Evolutionary conservation across 2,888 invertebrate genomes (phyloP), one percentile per base, ranked within the genome.

Genomic region (Rhamnusium bicolor): DNA sequence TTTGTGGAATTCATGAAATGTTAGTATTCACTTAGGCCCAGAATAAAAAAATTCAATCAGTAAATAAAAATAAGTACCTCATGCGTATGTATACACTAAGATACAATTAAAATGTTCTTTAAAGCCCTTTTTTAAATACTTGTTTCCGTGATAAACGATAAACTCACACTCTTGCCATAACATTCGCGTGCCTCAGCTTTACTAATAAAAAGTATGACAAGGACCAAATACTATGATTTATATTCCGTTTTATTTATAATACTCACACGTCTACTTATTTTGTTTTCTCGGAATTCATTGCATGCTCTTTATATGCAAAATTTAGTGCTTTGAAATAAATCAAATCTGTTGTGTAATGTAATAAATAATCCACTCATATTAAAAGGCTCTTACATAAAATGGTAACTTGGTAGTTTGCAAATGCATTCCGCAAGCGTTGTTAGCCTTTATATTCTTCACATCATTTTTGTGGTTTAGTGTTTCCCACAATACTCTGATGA

Each of bases 161-260:
- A n/a, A n/a, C n/a, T n/a, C 40, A 40, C 40, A n/a, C 40, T 40
- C 40, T n/a, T n/a, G 40, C 21, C 61, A 61, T 58, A 58, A 16
- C 10, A 40, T 46, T 67, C 66, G 66, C 66, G 66, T 67, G 66
- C 40, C 53, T 67, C 54, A 46, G 12, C 66, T 54, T 24, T 19
- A 18, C 53, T 2, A 46, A 56, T 56, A 67, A 67, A 65, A 67
- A 67, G n/a, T 46, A 46, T 29, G 54, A 56, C 32, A 51, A n/a
- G 51, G 46, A 46, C 66, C 66, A 56, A 67, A 67, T 65, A 67
- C 66, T 56, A 40, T 56, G 46, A 67, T 67, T 67, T 67, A 67
- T 46, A 32, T 46, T 24, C 40, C 29, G 10, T 53, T 51, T 65
- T 53, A 65, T 65, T 65, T 65, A 65, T 65, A 65, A 67, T 51